These are phyloP conservation scores for Trachops cirrhosus DNA, from an alignment of 2,797 vertebrate species.

Conservation along the genomic window DNA sequence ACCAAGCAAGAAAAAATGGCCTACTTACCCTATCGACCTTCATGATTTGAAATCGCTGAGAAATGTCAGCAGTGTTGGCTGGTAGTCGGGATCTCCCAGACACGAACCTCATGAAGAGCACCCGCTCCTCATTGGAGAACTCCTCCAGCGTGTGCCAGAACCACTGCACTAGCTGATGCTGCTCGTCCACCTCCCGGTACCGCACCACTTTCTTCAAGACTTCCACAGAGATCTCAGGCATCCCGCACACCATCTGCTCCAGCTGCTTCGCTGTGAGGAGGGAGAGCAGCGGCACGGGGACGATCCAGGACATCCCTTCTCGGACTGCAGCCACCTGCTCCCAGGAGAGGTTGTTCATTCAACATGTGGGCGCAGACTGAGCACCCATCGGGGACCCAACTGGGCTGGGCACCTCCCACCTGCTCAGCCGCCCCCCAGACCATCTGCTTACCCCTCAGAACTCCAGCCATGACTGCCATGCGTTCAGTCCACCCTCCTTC, in stretches of 20 bases:
- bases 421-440: background rate
- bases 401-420: background rate
- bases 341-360: background rate
- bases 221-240: constrained; percentile 89
- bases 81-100: constrained; percentile 87
- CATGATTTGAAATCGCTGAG: constrained; percentile 90
- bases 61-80: constrained; percentile 89
- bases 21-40: constrained; percentile 89
- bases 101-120: constrained; percentile 90
- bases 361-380: background rate
- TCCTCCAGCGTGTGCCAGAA: constrained; percentile 89
- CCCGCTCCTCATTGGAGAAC: constrained; percentile 89
- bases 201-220: constrained; percentile 89
- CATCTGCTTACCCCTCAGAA: background rate
- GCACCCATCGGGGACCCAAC: background rate
- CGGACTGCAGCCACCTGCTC: constrained; percentile 87
- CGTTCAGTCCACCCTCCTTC: background rate
- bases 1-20: background rate
- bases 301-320: constrained; percentile 90
- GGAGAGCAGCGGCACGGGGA: constrained; percentile 87
- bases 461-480: background rate
- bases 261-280: constrained; percentile 88
- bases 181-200: constrained; percentile 88
- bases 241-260: constrained; percentile 89
- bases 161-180: constrained; percentile 88